A percentile compares a stretch with the other conserved stretches of the same genome.
Evolutionary conservation across 2,888 invertebrate species (phyloP).

Genomic region (Conchocele bisecta): DNA sequence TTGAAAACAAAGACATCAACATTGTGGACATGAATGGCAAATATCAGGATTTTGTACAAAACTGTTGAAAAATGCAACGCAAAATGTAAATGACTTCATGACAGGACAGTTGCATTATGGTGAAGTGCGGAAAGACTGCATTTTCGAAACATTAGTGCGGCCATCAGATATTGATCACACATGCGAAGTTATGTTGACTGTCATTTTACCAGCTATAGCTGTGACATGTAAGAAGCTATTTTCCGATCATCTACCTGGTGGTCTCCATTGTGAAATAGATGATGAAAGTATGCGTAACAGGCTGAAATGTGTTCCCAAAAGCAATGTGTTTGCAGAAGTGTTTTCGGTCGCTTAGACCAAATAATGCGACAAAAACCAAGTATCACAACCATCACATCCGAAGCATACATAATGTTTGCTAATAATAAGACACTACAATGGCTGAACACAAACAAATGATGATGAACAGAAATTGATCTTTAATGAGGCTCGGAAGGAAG

Average conservation of each 20-base stretch:
- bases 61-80: neutral
- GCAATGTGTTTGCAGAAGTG: neutral
- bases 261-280: neutral
- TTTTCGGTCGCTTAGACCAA: neutral
- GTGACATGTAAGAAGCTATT: neutral
- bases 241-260: neutral
- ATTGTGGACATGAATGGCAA: neutral
- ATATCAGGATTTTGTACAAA: neutral
- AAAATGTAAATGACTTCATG: no score
- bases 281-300: neutral
- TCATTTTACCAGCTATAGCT: neutral
- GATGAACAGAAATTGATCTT: no score
- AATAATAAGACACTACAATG: neutral
- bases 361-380: neutral
- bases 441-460: neutral
- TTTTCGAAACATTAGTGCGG: neutral
- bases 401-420: neutral
- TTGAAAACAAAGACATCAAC: constrained; percentile 5
- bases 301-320: neutral
- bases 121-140: neutral
- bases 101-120: neutral
- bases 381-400: neutral
- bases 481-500: no score
- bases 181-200: neutral
- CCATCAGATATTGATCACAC: neutral